Conservation (phyloP, 2,888 invertebrate species). For the Deilephila elpenor region DNA sequence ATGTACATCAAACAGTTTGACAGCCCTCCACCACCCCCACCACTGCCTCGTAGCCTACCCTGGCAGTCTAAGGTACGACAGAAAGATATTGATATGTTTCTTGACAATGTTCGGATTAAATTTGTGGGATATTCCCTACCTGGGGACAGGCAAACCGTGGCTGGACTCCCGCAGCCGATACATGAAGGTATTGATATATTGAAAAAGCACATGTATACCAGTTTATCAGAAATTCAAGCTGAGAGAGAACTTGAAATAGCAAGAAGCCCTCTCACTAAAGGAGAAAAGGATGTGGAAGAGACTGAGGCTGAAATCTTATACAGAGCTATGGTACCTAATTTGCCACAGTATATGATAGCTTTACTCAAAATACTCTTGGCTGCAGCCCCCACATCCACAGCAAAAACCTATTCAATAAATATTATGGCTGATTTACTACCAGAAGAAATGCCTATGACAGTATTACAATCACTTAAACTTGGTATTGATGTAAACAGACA, state of each 20-base stretch:
- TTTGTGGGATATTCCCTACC: slow-evolving; percentile 97
- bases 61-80: slow-evolving; percentile 98
- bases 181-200: slow-evolving; percentile 97
- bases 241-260: slow-evolving; percentile 96
- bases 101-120: slow-evolving; percentile 96
- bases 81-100: slow-evolving; percentile 96
- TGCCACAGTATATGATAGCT: slow-evolving; percentile 99
- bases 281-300: slow-evolving; percentile 90
- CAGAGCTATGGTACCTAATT: slow-evolving; percentile 96
- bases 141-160: slow-evolving; percentile 94
- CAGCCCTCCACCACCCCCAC: slow-evolving; percentile 78
- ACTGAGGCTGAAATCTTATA: slow-evolving; percentile 96
- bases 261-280: slow-evolving; percentile 94
- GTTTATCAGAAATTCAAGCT: slow-evolving; percentile 96
- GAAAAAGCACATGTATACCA: slow-evolving; percentile 96
- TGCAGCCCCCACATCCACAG: slow-evolving; percentile 99
- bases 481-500: slow-evolving; percentile 99
- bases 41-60: slow-evolving; percentile 88
- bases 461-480: slow-evolving; percentile 96
- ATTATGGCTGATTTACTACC: slow-evolving; percentile 99
- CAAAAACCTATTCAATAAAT: slow-evolving; percentile 98
- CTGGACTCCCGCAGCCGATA: slow-evolving; percentile 98
- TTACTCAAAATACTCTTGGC: slow-evolving; percentile 97
- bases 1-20: slow-evolving; percentile 78
- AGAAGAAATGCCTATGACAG: slow-evolving; percentile 98